These are phyloP conservation scores for Siniperca scherzeri DNA, from an alignment of 2,797 vertebrate genomes.

Conservation along the genomic window DNA sequence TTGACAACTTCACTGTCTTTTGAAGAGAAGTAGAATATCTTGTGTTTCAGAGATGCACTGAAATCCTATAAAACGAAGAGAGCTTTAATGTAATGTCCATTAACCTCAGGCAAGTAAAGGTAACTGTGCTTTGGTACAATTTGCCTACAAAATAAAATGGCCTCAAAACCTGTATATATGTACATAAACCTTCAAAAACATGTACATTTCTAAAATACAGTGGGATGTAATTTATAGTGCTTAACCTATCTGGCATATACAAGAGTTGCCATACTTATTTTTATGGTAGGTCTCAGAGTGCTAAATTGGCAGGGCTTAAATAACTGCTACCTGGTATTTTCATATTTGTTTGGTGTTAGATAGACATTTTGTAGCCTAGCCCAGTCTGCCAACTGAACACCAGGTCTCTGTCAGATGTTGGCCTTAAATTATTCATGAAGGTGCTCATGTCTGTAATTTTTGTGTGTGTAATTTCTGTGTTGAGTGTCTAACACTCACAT, in stretches of 20 bases:
- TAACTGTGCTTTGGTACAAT: background rate
- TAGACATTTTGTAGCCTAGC: constrained; percentile 62
- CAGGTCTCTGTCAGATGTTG: constrained; percentile 74
- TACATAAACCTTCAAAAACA: background rate
- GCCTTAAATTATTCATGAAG: constrained; percentile 79
- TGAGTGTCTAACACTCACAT: constrained; percentile 49
- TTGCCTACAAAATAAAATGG: background rate
- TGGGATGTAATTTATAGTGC: background rate
- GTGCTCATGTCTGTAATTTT: constrained; percentile 64
- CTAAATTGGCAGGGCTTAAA: background rate
- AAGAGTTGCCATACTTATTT: background rate
- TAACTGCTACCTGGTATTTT: background rate
- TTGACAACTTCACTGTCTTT: constrained; percentile 15
- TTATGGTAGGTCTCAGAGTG: background rate
- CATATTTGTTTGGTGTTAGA: constrained; percentile 31
- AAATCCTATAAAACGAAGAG: background rate
- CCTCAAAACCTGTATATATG: background rate
- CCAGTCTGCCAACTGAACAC: constrained; percentile 41
- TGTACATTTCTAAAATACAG: background rate
- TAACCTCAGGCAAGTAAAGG: background rate
- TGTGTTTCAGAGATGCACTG: background rate
- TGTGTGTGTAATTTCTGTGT: constrained; percentile 56
- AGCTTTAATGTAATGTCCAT: background rate
- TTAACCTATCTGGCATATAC: background rate
- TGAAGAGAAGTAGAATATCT: constrained; percentile 1